A percentile compares a stretch with the other conserved stretches of the same genome.
phyloP scores from a whole-genome alignment of 2,113 vertebrate genomes.

The Tichodroma muraria region DNA sequence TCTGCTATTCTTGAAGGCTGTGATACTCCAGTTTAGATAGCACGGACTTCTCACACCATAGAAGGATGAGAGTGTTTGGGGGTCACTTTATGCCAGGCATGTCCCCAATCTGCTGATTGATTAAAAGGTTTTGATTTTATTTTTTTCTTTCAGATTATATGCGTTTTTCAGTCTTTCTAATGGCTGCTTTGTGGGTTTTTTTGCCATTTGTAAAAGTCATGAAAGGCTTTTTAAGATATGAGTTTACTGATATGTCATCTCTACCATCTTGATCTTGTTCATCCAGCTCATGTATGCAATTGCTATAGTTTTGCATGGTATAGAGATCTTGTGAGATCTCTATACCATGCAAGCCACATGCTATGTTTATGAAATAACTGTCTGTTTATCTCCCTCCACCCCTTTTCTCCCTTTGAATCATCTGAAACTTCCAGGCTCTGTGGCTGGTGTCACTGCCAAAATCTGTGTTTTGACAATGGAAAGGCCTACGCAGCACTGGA shows the following conservation, averaged over 20 bases:
- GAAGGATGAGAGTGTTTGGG: background rate
- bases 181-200: background rate
- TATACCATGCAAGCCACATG: background rate
- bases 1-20: background rate
- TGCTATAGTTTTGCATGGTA: background rate
- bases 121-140: background rate
- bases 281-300: background rate
- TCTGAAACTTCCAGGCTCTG: background rate
- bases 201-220: background rate
- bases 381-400: background rate
- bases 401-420: background rate
- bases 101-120: background rate
- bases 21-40: background rate
- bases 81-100: background rate
- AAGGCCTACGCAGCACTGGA: background rate
- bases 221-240: background rate
- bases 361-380: background rate
- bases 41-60: background rate
- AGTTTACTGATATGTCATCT: background rate
- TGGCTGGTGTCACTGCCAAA: background rate
- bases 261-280: background rate
- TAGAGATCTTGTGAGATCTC: background rate
- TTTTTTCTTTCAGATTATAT: background rate
- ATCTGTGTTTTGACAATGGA: background rate
- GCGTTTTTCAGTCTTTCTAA: background rate